Evolutionary conservation across 2,113 vertebrate genomes (phyloP).

Genomic region (Sigmodon hispidus): DNA sequence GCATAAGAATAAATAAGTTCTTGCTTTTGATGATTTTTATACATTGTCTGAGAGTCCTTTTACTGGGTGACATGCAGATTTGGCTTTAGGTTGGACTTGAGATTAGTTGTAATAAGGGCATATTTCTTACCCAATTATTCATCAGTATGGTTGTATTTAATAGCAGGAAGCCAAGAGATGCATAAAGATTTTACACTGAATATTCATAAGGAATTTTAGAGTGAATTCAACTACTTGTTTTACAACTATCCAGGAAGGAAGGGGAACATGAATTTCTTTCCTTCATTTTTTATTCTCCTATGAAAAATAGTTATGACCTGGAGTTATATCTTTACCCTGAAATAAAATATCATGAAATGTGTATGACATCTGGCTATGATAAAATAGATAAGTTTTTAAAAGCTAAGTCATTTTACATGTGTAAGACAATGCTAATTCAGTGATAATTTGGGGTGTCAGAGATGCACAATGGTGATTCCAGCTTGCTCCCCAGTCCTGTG

Average conservation of each 20-base stretch:
- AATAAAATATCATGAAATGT: slow-evolving; percentile 60
- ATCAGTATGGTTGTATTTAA: slow-evolving; percentile 57
- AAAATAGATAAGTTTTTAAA: slow-evolving; percentile 53
- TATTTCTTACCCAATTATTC: slow-evolving; percentile 68
- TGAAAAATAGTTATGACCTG: slow-evolving; percentile 47
- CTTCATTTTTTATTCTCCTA: slow-evolving; percentile 66
- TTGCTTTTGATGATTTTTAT: slow-evolving; percentile 26
- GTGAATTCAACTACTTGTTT: slow-evolving; percentile 66
- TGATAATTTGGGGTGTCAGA: neutral
- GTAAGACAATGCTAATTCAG: neutral
- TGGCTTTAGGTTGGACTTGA: neutral
- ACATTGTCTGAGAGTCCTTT: neutral
- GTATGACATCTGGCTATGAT: slow-evolving; percentile 27
- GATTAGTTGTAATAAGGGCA: neutral
- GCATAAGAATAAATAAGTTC: neutral
- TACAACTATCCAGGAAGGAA: slow-evolving; percentile 58
- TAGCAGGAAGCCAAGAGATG: slow-evolving; percentile 48
- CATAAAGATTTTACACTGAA: slow-evolving; percentile 69
- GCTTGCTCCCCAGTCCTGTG: rapidly evolving
- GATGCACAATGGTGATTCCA: neutral
- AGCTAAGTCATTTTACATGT: slow-evolving; percentile 6
- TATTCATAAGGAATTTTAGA: slow-evolving; percentile 69
- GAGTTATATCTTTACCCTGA: slow-evolving; percentile 46
- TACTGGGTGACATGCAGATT: neutral
- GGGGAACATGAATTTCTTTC: slow-evolving; percentile 54